Evolutionary conservation across 2,888 invertebrate genomes (phyloP), one percentile per base, ranked within the genome.

Genomic region (Dryococelus australis): DNA sequence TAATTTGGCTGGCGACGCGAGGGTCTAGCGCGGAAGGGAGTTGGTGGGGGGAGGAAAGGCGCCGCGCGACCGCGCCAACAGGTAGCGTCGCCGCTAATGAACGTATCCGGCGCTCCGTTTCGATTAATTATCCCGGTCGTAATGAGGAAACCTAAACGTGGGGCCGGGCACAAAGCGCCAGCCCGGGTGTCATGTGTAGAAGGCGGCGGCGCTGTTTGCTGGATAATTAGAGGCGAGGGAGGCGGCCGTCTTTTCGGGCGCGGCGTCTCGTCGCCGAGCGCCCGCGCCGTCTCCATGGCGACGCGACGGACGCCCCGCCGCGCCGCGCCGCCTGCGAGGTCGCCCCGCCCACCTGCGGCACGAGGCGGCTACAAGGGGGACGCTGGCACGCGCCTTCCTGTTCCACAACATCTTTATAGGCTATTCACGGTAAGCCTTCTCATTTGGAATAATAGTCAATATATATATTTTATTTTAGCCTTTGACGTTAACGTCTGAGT

Each of bases 101-200:
- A 65, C 65, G 65, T 65, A 65, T 65, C 65, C 65, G 65, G 65
- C 65, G 65, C 65, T 20, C n/a, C 65, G 65, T 65, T 65, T 65
- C 65, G 65, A 65, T 24, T 65, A 65, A 65, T 65, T 65, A 65
- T 65, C 65, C 65, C 65, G 13, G 65, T 9, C 24, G 65, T 65
- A 65, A 65, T 65, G 65, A 65, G n/a, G 65, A n/a, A 65, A 65
- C 65, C 20, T 65, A 65, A 65, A n/a, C 65, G 65, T 24, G n/a
- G 5, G 65, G 65, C 12, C 47, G 47, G 8, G 65, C 65, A 65
- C 65, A 65, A 65, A 65, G 65, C 65, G 65, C 12, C 13, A n/a
- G 65, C 65, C 47, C 4, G 47, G n/a, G 65, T 65, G 65, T 65
- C 65, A 24, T 65, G 65, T 65, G 65, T 65, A n/a, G 24, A 24